These are phyloP conservation scores for Lithosia quadra DNA, from an alignment of 2,888 invertebrate genomes.

Conservation along the genomic window DNA sequence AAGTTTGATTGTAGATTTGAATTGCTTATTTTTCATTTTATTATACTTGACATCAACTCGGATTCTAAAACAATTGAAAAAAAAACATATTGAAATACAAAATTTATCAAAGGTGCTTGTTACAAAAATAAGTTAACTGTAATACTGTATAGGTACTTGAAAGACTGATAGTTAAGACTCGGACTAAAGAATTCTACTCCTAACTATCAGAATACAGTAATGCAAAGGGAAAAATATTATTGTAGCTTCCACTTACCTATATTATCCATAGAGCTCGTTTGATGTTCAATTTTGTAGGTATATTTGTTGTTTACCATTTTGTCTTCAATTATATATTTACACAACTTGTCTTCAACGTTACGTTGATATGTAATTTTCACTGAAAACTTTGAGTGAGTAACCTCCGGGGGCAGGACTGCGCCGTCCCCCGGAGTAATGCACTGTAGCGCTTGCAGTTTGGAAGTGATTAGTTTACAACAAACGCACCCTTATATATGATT, in stretches of 20 bases:
- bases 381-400: constrained; percentile 33
- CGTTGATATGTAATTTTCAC: constrained; percentile 63
- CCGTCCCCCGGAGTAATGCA: constrained; percentile 73
- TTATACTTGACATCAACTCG: constrained; percentile 14
- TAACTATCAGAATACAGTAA: too few species aligned
- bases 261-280: constrained; percentile 37
- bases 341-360: constrained; percentile 66
- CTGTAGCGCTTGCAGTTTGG: constrained; percentile 68
- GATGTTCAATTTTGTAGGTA: constrained; percentile 35
- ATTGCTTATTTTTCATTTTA: constrained; percentile 16
- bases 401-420: constrained; percentile 68
- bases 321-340: constrained; percentile 64
- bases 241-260: constrained; percentile 37
- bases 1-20: neutral
- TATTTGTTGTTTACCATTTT: constrained; percentile 56
- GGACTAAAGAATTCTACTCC: too few species aligned
- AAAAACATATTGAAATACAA: neutral
- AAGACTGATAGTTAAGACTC: constrained; percentile 10
- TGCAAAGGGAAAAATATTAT: constrained; percentile 16
- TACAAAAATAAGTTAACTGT: constrained; percentile 6
- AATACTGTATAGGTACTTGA: constrained; percentile 10
- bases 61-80: constrained; percentile 42
- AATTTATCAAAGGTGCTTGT: neutral
- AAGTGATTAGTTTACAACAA: constrained; percentile 66
- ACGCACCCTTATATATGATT: constrained; percentile 72